Percentiles rank a stretch among this genome's conserved stretches.
Evolutionary conservation across 2,113 vertebrate species (phyloP).

Genomic region (Neolamprologus kungweensis): DNA sequence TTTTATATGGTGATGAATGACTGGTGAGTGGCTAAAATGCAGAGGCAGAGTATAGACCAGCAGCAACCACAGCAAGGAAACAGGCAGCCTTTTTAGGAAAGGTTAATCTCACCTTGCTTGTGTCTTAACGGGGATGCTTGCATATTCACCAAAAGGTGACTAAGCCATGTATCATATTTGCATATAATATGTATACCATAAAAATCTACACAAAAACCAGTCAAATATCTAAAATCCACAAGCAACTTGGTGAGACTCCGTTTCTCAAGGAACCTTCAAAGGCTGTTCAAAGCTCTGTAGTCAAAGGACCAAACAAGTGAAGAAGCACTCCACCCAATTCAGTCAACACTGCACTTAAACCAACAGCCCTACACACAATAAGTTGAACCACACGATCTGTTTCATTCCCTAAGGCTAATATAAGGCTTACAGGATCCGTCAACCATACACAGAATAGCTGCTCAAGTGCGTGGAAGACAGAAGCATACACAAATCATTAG

Average conservation of each 20-base stretch:
- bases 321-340: neutral
- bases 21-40: rapidly evolving
- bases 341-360: neutral
- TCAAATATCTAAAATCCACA: neutral
- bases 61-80: neutral
- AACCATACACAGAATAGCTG: neutral
- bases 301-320: neutral
- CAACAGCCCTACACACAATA: neutral
- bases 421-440: neutral
- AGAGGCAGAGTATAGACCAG: neutral
- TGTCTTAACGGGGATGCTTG: neutral
- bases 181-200: neutral
- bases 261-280: neutral
- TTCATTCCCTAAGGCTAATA: neutral
- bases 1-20: neutral
- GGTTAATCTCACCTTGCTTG: neutral
- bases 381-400: neutral
- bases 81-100: neutral
- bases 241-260: neutral
- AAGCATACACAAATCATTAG: neutral
- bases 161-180: neutral
- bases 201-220: rapidly evolving
- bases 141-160: neutral
- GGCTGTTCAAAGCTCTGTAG: neutral
- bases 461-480: neutral